Conservation (phyloP, 1,140 invertebrate species). For the Calephelis virginiensis region DNA sequence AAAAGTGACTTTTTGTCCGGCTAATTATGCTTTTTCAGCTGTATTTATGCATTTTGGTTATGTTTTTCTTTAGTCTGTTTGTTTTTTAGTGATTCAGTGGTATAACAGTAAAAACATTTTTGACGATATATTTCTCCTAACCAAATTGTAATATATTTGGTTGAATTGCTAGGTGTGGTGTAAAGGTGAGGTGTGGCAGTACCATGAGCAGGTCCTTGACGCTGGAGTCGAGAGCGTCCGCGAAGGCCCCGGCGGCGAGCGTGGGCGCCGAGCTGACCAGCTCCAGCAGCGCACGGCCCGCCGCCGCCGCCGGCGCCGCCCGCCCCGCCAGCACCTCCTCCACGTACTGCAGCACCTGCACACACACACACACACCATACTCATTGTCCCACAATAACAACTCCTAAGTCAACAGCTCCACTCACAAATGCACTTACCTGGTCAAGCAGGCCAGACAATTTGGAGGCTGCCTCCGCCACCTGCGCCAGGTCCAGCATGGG, state of each 20-base stretch:
- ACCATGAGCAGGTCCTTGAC: conserved; percentile 93
- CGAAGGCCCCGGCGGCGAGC: conserved; percentile 93
- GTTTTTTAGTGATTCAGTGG: too few relatives aligned
- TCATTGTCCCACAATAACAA: too few relatives aligned
- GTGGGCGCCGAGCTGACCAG: conserved; percentile 94
- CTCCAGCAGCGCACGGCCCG: conserved; percentile 91
- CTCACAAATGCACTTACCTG: conserved; percentile 56
- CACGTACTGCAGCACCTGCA: conserved; percentile 88
- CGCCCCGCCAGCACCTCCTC: conserved; percentile 91
- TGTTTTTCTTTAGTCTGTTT: too few relatives aligned
- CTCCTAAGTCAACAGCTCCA: too few relatives aligned
- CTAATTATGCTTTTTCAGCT: too few relatives aligned
- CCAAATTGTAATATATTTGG: too few relatives aligned
- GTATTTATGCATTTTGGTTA: too few relatives aligned
- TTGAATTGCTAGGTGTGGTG: too few relatives aligned
- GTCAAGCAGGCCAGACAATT: conserved; percentile 87
- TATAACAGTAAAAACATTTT: too few relatives aligned
- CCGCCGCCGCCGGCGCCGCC: conserved; percentile 86
- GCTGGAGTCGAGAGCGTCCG: conserved; percentile 96
- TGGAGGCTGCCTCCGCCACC: conserved; percentile 88
- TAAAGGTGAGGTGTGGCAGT: neutral
- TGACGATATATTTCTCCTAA: too few relatives aligned
- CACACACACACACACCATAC: neutral
- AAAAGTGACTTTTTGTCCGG: too few relatives aligned
- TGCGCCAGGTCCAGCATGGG: conserved; percentile 92